These are phyloP conservation scores for Circaetus cinerascens DNA, from an alignment of 2,113 vertebrate genomes.

Conservation along the genomic window DNA sequence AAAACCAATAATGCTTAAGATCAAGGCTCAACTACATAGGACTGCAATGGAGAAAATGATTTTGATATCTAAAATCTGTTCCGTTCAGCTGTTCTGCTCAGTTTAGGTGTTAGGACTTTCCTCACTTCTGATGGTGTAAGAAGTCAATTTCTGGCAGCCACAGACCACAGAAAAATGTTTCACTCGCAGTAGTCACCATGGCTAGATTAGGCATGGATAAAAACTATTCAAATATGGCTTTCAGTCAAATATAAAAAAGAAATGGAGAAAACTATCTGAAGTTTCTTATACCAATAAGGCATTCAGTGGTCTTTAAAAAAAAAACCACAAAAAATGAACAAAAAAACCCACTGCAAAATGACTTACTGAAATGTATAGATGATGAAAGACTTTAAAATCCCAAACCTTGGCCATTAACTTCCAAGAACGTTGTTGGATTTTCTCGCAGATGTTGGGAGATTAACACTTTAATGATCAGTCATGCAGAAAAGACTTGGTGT, in stretches of 20 bases:
- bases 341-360: neutral
- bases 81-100: neutral
- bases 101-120: neutral
- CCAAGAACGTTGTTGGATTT: neutral
- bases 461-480: neutral
- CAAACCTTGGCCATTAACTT: rapidly evolving
- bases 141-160: neutral
- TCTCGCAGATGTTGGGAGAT: neutral
- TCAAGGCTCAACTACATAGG: neutral
- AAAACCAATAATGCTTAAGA: neutral
- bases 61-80: slow-evolving; percentile 26
- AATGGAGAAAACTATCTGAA: neutral
- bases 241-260: neutral
- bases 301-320: neutral
- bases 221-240: neutral
- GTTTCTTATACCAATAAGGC: neutral
- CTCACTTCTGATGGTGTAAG: neutral
- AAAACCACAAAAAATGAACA: rapidly evolving
- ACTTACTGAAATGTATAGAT: neutral
- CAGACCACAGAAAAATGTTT: neutral
- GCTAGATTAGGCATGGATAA: neutral
- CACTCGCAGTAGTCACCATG: neutral
- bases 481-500: neutral
- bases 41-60: neutral
- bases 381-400: neutral